phyloP scores from a whole-genome alignment of 2,113 vertebrate genomes.

The Heliornis fulica region DNA sequence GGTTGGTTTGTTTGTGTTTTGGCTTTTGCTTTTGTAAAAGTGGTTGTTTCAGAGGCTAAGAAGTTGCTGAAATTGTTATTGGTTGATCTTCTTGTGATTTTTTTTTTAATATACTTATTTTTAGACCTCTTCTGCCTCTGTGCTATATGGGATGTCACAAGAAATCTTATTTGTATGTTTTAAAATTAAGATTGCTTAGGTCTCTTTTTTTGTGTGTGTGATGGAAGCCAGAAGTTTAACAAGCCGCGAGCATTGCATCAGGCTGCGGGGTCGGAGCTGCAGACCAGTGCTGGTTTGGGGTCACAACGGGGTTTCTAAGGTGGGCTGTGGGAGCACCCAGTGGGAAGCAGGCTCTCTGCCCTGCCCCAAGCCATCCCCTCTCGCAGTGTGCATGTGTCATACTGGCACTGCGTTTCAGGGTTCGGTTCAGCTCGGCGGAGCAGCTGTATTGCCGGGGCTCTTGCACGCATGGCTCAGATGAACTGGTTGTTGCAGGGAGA shows the following conservation, averaged over 20 bases:
- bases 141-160: fast-evolving
- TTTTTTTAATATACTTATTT: neutral
- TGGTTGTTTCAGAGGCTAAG: neutral
- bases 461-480: fast-evolving
- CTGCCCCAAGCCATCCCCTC: neutral
- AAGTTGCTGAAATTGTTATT: neutral
- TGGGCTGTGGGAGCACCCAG: neutral
- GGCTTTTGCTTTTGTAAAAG: neutral
- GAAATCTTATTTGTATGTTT: neutral
- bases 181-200: neutral
- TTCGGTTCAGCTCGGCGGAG: neutral
- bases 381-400: neutral
- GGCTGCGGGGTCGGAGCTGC: neutral
- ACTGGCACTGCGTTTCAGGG: neutral
- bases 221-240: neutral
- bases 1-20: neutral
- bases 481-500: neutral
- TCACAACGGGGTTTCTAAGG: neutral
- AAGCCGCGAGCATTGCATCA: fast-evolving
- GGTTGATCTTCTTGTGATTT: neutral
- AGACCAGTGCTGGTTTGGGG: neutral
- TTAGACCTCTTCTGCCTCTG: neutral
- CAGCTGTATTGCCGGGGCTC: neutral
- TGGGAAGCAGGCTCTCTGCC: neutral
- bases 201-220: neutral